Base-by-base conservation (phyloP, 2,797 vertebrate species). In the Melopsittacus undulatus region DNA sequence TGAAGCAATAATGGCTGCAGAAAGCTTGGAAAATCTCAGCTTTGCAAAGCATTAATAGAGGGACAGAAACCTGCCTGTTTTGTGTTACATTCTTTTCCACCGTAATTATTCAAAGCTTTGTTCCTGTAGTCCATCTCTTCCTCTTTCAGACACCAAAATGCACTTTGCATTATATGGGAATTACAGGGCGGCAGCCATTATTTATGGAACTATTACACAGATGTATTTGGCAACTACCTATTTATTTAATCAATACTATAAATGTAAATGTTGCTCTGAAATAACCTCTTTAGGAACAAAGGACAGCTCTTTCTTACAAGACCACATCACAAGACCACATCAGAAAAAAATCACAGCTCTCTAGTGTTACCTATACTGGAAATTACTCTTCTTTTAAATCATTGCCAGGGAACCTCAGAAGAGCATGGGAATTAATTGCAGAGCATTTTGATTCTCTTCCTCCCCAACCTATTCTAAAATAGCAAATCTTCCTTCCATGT, bases 191-290 rank as follows among this genome's bases (percentile, higher is more conserved):
- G 40, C n/a, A 89, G 40, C 10, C 1, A 0, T 87, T 92, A 90
- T 80, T 92, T 82, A 70, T 80, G 34, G 40, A 93, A 85, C 61
- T 62, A 64, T 84, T 90, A 77, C 80, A 64, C 24, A 80, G 75
- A 80, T 68, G 49, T 75, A 88, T 90, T 88, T 96, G 61, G 59
- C 70, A 93, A 57, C 43, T 68, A 92, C 70, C 59, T 92, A 40
- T 66, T 89, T 72, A 83, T 88, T 95, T 92, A 87, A 95, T 95
- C 90, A 76, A 82, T 91, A 94, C 45, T 27, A 70, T 40, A 89
- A 76, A 92, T 64, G 61, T 64, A 91, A 95, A 87, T 26, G n/a
- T 42, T 54, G 11, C 48, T 92, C 74, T 89, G 72, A 72, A 91
- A 87, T 72, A 87, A 92, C 43, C 77, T 87, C 85, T 73, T 61